These are phyloP conservation scores for Troilus luridus DNA, from an alignment of 2,888 invertebrate species.

Conservation along the genomic window DNA sequence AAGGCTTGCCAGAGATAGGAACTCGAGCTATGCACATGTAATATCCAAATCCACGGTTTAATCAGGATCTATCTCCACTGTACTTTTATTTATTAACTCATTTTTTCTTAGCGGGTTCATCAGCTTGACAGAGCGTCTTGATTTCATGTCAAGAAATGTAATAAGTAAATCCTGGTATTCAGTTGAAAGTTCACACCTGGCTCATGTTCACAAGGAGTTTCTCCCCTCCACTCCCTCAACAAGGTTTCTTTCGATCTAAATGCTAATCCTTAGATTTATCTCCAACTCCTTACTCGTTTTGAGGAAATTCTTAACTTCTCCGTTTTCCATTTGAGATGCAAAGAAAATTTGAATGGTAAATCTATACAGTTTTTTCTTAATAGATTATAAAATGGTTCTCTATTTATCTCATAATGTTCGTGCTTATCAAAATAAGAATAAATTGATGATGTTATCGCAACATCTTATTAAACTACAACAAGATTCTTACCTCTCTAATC, in stretches of 20 bases:
- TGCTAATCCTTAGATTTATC: constrained; percentile 34
- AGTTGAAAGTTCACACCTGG: not conserved
- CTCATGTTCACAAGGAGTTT: not conserved
- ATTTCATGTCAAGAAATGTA: not conserved
- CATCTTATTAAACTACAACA: too few species aligned
- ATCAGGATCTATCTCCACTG: too few species aligned
- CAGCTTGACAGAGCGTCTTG: not conserved
- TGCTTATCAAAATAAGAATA: too few species aligned
- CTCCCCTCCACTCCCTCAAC: not conserved
- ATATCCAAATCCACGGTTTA: too few species aligned
- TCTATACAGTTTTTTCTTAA: not conserved
- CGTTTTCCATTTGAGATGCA: not conserved
- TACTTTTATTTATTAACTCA: too few species aligned
- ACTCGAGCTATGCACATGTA: too few species aligned
- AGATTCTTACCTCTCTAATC: too few species aligned
- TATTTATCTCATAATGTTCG: too few species aligned
- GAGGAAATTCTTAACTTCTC: constrained; percentile 1
- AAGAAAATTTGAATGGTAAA: not conserved
- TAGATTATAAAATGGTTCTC: too few species aligned
- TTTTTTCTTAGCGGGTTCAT: too few species aligned
- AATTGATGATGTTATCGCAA: too few species aligned
- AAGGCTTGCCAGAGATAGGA: too few species aligned
- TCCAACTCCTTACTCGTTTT: constrained; percentile 2
- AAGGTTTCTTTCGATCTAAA: constrained; percentile 40
- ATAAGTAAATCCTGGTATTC: not conserved